Conservation (phyloP, 2,797 vertebrate species). For the Pipistrellus pipistrellus region DNA sequence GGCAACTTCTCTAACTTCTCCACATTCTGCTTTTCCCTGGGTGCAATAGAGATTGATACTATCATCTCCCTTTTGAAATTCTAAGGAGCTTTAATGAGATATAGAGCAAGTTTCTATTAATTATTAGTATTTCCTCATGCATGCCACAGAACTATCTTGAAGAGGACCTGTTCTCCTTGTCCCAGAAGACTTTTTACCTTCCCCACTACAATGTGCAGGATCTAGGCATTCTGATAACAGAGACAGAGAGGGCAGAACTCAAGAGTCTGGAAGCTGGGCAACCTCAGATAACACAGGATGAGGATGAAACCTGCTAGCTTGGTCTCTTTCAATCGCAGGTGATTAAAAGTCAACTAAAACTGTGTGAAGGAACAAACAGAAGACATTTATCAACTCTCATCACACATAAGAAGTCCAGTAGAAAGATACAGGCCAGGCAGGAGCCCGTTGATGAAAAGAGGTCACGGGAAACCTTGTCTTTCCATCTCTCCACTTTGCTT, state of each 20-base stretch:
- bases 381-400: neutral
- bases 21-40: neutral
- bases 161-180: neutral
- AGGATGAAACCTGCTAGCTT: neutral
- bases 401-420: neutral
- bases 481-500: neutral
- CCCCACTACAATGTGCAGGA: neutral
- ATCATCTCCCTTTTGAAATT: conserved; percentile 9
- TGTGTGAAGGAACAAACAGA: neutral
- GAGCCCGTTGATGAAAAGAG: neutral
- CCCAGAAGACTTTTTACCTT: neutral
- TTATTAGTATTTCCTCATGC: neutral
- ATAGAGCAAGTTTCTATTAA: neutral
- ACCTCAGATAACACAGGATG: neutral
- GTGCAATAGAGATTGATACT: neutral
- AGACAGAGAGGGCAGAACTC: neutral
- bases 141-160: neutral
- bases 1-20: neutral
- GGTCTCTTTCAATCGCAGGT: neutral
- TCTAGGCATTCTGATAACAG: neutral
- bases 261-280: neutral
- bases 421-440: neutral
- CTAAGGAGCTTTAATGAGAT: neutral
- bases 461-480: neutral
- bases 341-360: neutral